Percentiles rank a stretch among this genome's conserved stretches.
Conservation (phyloP, 2,888 invertebrate species). For the Synanthedon tipuliformis region DNA sequence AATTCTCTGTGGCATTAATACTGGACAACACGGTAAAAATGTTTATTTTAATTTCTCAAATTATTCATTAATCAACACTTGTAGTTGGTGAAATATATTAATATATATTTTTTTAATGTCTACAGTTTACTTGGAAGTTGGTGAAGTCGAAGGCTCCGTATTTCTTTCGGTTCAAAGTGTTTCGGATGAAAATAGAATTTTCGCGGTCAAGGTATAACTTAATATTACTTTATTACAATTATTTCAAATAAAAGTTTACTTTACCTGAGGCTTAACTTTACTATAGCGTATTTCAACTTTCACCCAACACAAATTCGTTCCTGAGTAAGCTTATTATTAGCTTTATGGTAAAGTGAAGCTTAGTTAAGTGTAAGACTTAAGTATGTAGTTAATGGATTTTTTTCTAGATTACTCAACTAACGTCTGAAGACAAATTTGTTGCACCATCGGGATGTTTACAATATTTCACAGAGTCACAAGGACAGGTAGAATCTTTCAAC, state of each 20-base stretch:
- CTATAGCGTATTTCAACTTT: no score
- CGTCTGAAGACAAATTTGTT: conserved; percentile 26
- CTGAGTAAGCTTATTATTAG: no score
- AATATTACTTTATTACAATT: not conserved
- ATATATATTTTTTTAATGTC: no score
- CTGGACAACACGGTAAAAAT: conserved; percentile 78
- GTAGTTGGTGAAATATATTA: no score
- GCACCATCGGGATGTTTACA: conserved; percentile 76
- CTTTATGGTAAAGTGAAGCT: no score
- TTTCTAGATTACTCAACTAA: conserved; percentile 52
- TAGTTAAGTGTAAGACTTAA: no score
- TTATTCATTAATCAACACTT: no score
- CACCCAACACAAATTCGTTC: no score
- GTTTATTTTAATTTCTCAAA: not conserved
- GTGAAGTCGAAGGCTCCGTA: conserved; percentile 72
- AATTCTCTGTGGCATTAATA: conserved; percentile 79
- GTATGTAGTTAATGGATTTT: no score
- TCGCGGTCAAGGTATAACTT: conserved; percentile 72
- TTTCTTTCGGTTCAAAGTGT: conserved; percentile 74
- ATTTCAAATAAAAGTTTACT: not conserved
- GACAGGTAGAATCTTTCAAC: conserved; percentile 78
- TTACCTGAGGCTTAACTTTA: no score
- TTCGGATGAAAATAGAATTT: conserved; percentile 66
- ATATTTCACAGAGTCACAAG: conserved; percentile 70
- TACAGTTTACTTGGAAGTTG: conserved; percentile 80